Evolutionary conservation across 2,113 vertebrate genomes (phyloP).

Genomic region (Miniopterus natalensis): DNA sequence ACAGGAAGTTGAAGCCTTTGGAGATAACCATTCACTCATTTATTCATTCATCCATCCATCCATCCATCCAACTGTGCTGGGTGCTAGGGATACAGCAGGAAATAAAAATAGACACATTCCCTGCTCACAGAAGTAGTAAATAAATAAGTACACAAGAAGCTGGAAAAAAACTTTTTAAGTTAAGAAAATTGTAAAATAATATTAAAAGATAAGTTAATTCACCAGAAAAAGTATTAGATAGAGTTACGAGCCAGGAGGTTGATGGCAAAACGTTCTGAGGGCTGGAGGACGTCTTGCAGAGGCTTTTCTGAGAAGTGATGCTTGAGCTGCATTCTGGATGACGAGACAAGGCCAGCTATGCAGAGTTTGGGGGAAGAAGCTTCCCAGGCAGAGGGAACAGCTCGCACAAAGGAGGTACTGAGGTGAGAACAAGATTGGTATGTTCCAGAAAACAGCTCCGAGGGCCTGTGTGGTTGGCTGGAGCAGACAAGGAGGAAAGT

Average conservation of each 20-base stretch:
- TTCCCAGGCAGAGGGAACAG: neutral
- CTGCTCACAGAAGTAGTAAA: neutral
- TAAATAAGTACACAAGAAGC: neutral
- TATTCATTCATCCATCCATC: too few relatives aligned
- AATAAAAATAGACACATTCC: neutral
- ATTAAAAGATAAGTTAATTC: neutral
- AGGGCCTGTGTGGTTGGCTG: neutral
- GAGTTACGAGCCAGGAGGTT: too few relatives aligned
- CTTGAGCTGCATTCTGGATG: neutral
- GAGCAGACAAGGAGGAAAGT: neutral
- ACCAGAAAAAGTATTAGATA: neutral
- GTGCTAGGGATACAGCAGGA: neutral
- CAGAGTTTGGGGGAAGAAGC: neutral
- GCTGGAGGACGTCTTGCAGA: neutral
- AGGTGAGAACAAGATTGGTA: fast-evolving
- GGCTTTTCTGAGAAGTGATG: neutral
- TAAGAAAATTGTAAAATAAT: conserved; percentile 21
- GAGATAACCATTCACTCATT: neutral
- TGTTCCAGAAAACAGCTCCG: neutral
- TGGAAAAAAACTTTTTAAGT: neutral
- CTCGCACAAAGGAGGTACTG: neutral
- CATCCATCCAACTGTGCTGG: neutral
- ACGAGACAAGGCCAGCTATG: neutral
- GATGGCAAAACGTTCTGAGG: neutral
- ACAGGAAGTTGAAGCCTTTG: neutral